Evolutionary conservation across 2,113 vertebrate genomes (phyloP).

Genomic region (Centrocercus urophasianus): DNA sequence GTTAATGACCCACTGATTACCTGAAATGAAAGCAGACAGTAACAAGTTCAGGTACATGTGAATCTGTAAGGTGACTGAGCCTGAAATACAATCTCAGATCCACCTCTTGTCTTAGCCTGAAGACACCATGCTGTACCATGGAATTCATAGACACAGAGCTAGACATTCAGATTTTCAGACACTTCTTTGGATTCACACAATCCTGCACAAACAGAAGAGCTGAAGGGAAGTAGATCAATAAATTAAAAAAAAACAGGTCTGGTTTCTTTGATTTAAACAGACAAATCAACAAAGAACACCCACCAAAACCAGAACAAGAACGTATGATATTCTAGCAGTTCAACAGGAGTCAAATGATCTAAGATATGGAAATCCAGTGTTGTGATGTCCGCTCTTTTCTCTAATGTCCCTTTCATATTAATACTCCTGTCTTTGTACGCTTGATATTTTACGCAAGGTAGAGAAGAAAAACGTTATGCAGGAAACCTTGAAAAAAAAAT

Average conservation of each 20-base stretch:
- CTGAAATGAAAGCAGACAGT: not conserved
- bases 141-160: not conserved
- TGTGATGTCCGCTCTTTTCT: not conserved
- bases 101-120: not conserved
- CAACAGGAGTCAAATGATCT: not conserved
- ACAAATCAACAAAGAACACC: not conserved
- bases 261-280: not conserved
- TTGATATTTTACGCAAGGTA: not conserved
- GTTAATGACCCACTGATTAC: not conserved
- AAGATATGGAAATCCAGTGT: not conserved
- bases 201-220: not conserved
- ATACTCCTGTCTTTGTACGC: not conserved
- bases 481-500: not conserved
- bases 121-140: not conserved
- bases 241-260: not conserved
- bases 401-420: not conserved
- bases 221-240: not conserved
- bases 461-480: not conserved
- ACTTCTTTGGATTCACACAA: not conserved
- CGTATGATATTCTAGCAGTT: not conserved
- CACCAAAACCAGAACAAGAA: not conserved
- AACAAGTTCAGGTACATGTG: not conserved
- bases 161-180: not conserved
- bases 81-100: not conserved
- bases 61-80: not conserved